These are phyloP conservation scores for Drosophila atroscutellata DNA, from an alignment of 2,888 invertebrate genomes.

Conservation along the genomic window DNA sequence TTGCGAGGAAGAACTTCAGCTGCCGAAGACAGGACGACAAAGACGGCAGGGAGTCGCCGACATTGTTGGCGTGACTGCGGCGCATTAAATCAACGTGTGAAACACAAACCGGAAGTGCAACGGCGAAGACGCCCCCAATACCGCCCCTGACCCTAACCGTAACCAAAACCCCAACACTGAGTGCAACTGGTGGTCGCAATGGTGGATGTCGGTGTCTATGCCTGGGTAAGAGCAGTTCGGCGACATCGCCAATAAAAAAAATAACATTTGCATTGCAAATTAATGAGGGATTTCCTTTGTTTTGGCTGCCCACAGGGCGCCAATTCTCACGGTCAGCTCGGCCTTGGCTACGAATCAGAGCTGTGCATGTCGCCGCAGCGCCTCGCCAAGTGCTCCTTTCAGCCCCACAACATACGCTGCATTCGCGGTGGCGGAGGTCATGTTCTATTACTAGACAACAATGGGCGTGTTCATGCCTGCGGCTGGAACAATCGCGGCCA, in stretches of 20 bases:
- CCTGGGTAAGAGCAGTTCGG: conserved; percentile 60
- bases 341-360: conserved; percentile 89
- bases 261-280: conserved; percentile 76
- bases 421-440: conserved; percentile 93
- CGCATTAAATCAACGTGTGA: conserved; percentile 80
- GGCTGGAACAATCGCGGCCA: conserved; percentile 93
- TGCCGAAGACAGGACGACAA: conserved; percentile 6
- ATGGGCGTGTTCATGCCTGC: conserved; percentile 90
- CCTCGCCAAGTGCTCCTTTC: conserved; percentile 79
- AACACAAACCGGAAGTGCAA: conserved; percentile 76
- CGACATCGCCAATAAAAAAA: conserved; percentile 15
- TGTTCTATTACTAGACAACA: conserved; percentile 88
- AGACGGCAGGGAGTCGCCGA: conserved; percentile 19
- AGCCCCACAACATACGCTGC: conserved; percentile 86
- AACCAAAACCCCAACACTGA: background rate
- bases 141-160: conserved; percentile 1
- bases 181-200: conserved; percentile 67
- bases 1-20: conserved; percentile 26
- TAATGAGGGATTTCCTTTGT: conserved; percentile 75
- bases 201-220: conserved; percentile 61
- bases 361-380: conserved; percentile 87
- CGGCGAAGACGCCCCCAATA: conserved; percentile 26
- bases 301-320: conserved; percentile 88
- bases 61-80: conserved; percentile 71
- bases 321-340: conserved; percentile 93